Conservation (phyloP, 2,113 vertebrate genomes). For the Malurus melanocephalus region DNA sequence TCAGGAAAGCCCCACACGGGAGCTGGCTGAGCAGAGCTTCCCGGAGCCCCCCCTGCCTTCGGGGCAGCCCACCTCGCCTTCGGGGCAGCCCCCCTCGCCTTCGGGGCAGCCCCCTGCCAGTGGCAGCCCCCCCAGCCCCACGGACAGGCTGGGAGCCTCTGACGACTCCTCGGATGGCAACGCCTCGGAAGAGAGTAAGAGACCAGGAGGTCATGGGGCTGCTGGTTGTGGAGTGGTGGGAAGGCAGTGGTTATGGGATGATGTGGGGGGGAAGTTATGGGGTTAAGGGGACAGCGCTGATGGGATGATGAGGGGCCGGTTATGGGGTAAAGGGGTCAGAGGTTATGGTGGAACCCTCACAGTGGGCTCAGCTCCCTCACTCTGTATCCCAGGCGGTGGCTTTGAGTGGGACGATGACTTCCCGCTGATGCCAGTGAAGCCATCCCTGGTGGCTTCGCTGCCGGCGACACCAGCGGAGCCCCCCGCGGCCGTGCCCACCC, state of each 20-base stretch:
- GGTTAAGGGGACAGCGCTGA: not conserved
- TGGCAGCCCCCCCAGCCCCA: conserved; percentile 37
- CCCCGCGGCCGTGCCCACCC: not conserved
- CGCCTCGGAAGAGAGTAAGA: conserved; percentile 73
- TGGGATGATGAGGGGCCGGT: not conserved
- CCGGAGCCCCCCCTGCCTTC: conserved; percentile 62
- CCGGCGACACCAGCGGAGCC: not conserved
- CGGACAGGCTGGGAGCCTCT: not conserved
- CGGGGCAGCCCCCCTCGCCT: conserved; percentile 12
- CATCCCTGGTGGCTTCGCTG: too few species aligned
- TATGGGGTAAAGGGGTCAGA: too few species aligned
- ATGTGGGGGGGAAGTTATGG: too few species aligned
- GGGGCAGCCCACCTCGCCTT: conserved; percentile 17
- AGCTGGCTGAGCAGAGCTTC: conserved; percentile 83
- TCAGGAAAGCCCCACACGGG: conserved; percentile 93
- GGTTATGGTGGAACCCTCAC: not conserved
- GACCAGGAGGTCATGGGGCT: not conserved
- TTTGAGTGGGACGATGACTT: conserved; percentile 51
- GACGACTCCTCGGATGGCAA: conserved; percentile 61
- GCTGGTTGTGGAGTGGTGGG: not conserved
- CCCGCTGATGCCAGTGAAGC: conserved; percentile 24
- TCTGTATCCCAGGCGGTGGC: not conserved
- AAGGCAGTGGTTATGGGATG: not conserved
- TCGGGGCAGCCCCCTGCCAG: conserved; percentile 27
- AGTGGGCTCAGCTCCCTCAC: not conserved